A percentile compares a stretch with the other conserved stretches of the same genome.
Evolutionary conservation across 2,888 invertebrate species (phyloP).

Genomic region (Ornithoptera alexandrae): DNA sequence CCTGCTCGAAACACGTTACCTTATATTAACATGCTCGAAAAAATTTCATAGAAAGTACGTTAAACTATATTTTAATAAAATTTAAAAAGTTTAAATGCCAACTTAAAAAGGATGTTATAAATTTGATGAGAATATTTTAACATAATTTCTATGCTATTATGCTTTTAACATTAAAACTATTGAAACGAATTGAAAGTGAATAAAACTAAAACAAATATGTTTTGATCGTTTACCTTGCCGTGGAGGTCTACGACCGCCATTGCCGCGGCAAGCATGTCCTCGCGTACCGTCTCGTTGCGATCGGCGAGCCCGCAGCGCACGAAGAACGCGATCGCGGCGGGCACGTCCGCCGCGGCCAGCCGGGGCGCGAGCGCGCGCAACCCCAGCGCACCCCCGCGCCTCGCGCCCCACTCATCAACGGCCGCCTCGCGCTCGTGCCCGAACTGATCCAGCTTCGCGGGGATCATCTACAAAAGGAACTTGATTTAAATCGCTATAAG

Average conservation of each 20-base stretch:
- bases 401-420: conserved; percentile 93
- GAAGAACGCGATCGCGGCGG: conserved; percentile 87
- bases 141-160: too few species aligned
- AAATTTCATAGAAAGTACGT: too few species aligned
- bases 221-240: conserved; percentile 84
- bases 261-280: conserved; percentile 96
- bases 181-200: too few species aligned
- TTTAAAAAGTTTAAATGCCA: too few species aligned
- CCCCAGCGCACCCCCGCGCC: conserved; percentile 93
- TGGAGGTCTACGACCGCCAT: conserved; percentile 94
- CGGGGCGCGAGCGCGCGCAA: conserved; percentile 87
- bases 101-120: too few species aligned
- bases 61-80: too few species aligned
- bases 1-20: conserved; percentile 50
- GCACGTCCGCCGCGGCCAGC: conserved; percentile 84
- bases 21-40: too few species aligned
- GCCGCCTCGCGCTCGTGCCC: conserved; percentile 92
- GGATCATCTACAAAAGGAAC: conserved; percentile 82
- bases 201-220: too few species aligned
- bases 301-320: conserved; percentile 93
- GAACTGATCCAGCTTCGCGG: conserved; percentile 93
- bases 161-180: too few species aligned
- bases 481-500: too few species aligned
- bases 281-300: conserved; percentile 88
- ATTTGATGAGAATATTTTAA: too few species aligned